These are phyloP conservation scores for Pachliopta kotzebuea DNA, from an alignment of 2,888 invertebrate genomes.

Conservation along the genomic window DNA sequence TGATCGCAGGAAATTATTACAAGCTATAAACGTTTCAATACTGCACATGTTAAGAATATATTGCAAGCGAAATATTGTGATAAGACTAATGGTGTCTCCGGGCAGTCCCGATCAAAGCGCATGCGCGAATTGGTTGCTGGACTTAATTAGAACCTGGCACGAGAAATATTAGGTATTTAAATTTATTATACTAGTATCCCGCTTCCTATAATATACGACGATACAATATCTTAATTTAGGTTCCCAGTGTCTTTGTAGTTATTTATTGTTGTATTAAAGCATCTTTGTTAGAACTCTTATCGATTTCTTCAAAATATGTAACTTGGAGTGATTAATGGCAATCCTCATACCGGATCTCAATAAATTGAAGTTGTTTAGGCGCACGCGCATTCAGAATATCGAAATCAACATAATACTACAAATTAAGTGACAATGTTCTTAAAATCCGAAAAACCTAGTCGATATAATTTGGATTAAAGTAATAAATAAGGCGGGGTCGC, in stretches of 20 bases:
- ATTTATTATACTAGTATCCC: slow-evolving; percentile 57
- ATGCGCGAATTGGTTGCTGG: slow-evolving; percentile 66
- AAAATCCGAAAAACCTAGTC: slow-evolving; percentile 69
- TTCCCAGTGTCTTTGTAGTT: slow-evolving; percentile 29
- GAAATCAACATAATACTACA: slow-evolving; percentile 52
- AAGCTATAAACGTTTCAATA: slow-evolving; percentile 24
- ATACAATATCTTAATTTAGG: slow-evolving; percentile 41
- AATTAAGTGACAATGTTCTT: slow-evolving; percentile 67
- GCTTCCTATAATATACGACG: slow-evolving; percentile 48
- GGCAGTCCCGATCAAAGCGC: slow-evolving; percentile 65
- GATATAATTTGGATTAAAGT: slow-evolving; percentile 77
- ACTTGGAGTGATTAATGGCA: slow-evolving; percentile 25
- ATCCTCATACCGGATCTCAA: slow-evolving; percentile 13
- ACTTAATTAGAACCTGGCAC: slow-evolving; percentile 68
- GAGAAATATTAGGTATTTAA: slow-evolving; percentile 71
- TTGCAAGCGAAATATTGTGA: slow-evolving; percentile 46
- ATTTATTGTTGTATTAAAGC: slow-evolving; percentile 27
- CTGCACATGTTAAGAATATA: slow-evolving; percentile 32
- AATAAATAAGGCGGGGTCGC: slow-evolving; percentile 75
- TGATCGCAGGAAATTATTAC: slow-evolving; percentile 19
- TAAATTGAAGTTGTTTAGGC: slow-evolving; percentile 36
- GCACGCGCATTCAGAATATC: slow-evolving; percentile 31
- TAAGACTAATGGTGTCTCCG: slow-evolving; percentile 69
- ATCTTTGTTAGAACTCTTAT: background rate
- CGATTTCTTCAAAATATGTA: background rate